phyloP scores from a whole-genome alignment of 2,113 vertebrate genomes.

The Columba janthina region DNA sequence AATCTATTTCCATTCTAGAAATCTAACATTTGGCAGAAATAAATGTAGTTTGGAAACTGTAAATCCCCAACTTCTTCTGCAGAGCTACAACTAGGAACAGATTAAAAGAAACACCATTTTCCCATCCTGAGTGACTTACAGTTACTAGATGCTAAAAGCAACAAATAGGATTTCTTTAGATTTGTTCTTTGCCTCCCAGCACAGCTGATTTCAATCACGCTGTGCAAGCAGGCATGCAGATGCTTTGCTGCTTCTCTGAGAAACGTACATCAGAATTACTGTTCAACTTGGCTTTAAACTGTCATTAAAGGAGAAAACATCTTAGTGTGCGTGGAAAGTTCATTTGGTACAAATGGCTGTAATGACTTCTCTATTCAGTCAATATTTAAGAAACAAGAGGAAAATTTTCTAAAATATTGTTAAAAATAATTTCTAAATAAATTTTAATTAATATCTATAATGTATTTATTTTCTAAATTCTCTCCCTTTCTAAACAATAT shows the following conservation, averaged over 20 bases:
- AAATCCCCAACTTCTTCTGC: neutral
- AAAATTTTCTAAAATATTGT: neutral
- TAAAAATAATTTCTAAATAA: neutral
- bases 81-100: neutral
- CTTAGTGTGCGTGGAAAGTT: neutral
- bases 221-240: neutral
- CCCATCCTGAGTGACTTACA: neutral
- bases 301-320: neutral
- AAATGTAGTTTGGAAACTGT: neutral
- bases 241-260: neutral
- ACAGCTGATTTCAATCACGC: neutral
- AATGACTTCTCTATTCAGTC: neutral
- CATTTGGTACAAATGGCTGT: neutral
- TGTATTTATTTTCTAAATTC: neutral
- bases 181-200: neutral
- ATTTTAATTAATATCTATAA: neutral
- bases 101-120: neutral
- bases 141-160: neutral
- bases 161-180: neutral
- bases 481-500: neutral
- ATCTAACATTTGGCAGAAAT: neutral
- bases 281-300: neutral
- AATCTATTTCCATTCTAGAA: neutral
- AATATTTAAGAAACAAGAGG: neutral
- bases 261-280: neutral